A percentile compares a stretch with the other conserved stretches of the same genome.
Evolutionary conservation across 2,888 invertebrate species (phyloP).

Genomic region (Pseudanteris insignis): DNA sequence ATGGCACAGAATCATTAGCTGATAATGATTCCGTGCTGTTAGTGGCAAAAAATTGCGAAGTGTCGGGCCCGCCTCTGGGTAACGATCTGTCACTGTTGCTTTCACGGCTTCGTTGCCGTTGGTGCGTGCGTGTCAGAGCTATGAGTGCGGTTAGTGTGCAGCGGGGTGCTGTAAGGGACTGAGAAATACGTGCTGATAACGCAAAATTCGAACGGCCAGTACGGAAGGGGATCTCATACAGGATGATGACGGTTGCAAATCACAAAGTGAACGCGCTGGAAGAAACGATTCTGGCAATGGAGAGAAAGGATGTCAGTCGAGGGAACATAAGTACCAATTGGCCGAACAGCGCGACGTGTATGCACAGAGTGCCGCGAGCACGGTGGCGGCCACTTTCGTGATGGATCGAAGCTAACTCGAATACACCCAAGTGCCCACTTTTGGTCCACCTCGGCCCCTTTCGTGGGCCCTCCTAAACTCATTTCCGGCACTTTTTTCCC

Average conservation of each 20-base stretch:
- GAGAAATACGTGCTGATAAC: slow-evolving; percentile 46
- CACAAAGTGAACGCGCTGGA: slow-evolving; percentile 15
- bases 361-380: slow-evolving; percentile 53
- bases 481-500: slow-evolving; percentile 34
- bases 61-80: slow-evolving; percentile 50
- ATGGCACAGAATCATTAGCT: slow-evolving; percentile 39
- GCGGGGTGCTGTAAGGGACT: too few relatives aligned
- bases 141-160: too few relatives aligned
- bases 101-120: slow-evolving; percentile 33
- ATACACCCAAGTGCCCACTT: slow-evolving; percentile 25
- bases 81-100: slow-evolving; percentile 53
- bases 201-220: not conserved
- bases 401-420: slow-evolving; percentile 24
- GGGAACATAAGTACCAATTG: slow-evolving; percentile 57
- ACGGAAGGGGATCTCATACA: slow-evolving; percentile 42
- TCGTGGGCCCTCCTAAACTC: slow-evolving; percentile 23
- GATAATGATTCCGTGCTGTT: slow-evolving; percentile 44
- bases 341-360: slow-evolving; percentile 59
- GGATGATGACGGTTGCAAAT: slow-evolving; percentile 19
- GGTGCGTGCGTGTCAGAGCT: too few relatives aligned
- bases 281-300: slow-evolving; percentile 55
- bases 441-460: slow-evolving; percentile 8
- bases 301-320: slow-evolving; percentile 56
- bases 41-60: slow-evolving; percentile 40
- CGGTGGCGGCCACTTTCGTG: slow-evolving; percentile 47